Evolutionary conservation across 1,140 invertebrate genomes (phyloP).

Genomic region (Saxidomus purpurata): DNA sequence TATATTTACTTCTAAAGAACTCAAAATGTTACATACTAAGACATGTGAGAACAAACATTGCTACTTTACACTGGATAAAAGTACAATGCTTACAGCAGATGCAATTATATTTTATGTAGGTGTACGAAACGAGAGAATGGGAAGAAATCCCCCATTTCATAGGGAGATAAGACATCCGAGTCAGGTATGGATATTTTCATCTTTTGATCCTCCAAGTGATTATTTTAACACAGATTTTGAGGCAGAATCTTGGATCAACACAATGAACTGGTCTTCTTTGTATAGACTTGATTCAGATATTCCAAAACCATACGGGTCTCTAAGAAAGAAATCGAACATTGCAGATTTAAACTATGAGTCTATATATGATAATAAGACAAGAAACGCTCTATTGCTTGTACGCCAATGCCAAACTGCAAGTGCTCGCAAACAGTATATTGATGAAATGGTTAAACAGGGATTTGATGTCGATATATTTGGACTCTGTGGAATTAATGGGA

Average conservation of each 20-base stretch:
- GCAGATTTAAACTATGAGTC: neutral
- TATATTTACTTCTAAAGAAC: too few species aligned
- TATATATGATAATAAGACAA: neutral
- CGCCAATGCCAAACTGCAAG: neutral
- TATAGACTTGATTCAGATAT: conserved; percentile 2
- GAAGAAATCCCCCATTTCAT: neutral
- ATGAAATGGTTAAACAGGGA: neutral
- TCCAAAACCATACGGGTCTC: neutral
- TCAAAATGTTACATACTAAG: neutral
- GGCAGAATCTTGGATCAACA: neutral
- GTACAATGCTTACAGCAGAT: neutral
- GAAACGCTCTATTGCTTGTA: neutral
- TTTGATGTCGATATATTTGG: neutral
- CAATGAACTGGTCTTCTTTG: neutral
- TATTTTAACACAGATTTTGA: neutral
- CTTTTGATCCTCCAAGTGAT: neutral
- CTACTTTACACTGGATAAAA: neutral
- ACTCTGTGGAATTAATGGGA: neutral
- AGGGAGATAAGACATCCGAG: neutral
- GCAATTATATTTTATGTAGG: neutral
- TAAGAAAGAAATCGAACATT: neutral
- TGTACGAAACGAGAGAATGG: neutral
- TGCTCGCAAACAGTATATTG: neutral
- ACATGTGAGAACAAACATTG: neutral
- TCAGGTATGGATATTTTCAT: neutral